Base-by-base conservation (phyloP, 2,888 invertebrate genomes). In the Athalia circularis region DNA sequence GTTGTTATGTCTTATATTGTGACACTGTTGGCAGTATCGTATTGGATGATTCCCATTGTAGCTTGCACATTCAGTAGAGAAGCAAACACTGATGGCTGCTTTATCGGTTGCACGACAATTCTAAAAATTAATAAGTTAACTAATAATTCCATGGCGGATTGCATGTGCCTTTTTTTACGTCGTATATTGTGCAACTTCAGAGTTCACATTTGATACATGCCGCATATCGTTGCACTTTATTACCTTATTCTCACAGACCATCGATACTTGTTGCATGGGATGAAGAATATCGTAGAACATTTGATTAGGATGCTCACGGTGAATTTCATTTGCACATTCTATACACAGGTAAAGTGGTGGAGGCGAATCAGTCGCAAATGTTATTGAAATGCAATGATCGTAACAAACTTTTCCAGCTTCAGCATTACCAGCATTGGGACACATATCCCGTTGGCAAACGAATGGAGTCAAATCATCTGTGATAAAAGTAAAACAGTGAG, bases 21-120 rank as follows among this genome's bases (percentile, higher is more conserved):
- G 96, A 87, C 98, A 98, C 87, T 97, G 96, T 83, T 94, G 93
- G 89, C 98, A 98, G 89, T 97, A 97, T 68, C 99, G 94, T 81
- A 99, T 98, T 1, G 99, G 99, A 88, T 97, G 96, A 89, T 98
- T 98, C 50, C 97, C 96, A 90, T 99, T 99, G 88, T 97, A 97
- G 88, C 97, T 97, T 61, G 98, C 98, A 89, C 99, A 99, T 90
- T 99, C 99, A 67, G 95, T 96, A 0, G 98, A 97, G 90, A 99
- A 99, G 89, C 99, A 99, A 70, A 99, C 98, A 8, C 97, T 97
- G 81, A 97, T 95, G 0, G 99, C 98, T 3, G 96, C 94, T 90
- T 98, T 98, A 85, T 98, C 97, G 0, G 94, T 92, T 0, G 98
- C 96, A 68, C 97, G 94, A 88, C 99, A 99, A 88, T 98, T 99